phyloP scores from a whole-genome alignment of 2,888 invertebrate genomes.

The Pammene fasciana region DNA sequence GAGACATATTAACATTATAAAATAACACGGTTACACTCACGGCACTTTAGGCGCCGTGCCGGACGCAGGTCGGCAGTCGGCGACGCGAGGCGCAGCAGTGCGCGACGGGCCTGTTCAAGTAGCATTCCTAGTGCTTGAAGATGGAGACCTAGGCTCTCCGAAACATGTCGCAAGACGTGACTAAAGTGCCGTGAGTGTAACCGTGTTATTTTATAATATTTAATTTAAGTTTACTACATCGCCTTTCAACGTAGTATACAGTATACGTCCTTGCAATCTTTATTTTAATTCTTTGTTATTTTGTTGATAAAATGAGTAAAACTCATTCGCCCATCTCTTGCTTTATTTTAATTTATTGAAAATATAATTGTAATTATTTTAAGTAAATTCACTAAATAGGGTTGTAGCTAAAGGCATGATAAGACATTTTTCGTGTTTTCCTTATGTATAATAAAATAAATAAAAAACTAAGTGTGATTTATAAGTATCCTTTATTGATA shows the following conservation, averaged over 20 bases:
- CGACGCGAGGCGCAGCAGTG: no score
- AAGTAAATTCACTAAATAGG: slow-evolving; percentile 13
- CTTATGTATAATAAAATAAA: slow-evolving; percentile 29
- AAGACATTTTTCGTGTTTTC: slow-evolving; percentile 34
- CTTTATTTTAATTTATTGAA: slow-evolving; percentile 69
- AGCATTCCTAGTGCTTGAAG: no score
- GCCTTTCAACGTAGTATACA: slow-evolving; percentile 43
- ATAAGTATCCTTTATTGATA: slow-evolving; percentile 46
- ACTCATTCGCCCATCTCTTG: slow-evolving; percentile 75
- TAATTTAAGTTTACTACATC: slow-evolving; percentile 41
- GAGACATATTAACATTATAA: no score
- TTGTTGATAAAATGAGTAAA: slow-evolving; percentile 65
- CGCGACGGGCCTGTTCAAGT: no score
- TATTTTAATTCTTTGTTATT: slow-evolving; percentile 40
- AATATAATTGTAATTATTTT: slow-evolving; percentile 38
- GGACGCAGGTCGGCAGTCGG: no score
- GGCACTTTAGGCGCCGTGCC: no score
- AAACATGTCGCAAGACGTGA: no score
- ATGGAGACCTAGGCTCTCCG: no score
- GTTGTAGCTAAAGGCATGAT: slow-evolving; percentile 20
- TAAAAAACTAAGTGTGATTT: slow-evolving; percentile 42
- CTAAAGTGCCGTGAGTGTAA: no score
- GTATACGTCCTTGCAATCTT: slow-evolving; percentile 35
- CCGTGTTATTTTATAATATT: slow-evolving; percentile 34
- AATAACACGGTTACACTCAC: no score